A percentile compares a stretch with the other conserved stretches of the same genome.
phyloP scores from a whole-genome alignment of 2,797 vertebrate species.

The Rhynchonycteris naso region DNA sequence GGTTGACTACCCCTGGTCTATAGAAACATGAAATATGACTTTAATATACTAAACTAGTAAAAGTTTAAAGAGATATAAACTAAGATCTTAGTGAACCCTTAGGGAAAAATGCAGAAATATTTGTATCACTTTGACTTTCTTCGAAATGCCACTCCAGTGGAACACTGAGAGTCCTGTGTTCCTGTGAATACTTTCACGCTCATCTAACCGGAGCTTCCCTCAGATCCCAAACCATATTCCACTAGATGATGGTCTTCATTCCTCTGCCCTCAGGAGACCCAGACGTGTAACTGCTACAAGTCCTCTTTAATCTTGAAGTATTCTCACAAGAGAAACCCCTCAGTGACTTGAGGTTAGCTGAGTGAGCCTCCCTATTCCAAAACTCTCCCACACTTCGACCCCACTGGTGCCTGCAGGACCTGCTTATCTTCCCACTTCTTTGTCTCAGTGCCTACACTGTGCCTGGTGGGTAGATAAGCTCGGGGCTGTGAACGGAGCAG shows the following conservation, averaged over 20 bases:
- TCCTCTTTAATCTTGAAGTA: not conserved
- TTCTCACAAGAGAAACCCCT: not conserved
- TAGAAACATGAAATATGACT: not conserved
- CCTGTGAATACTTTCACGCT: not conserved
- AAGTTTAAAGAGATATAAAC: not conserved
- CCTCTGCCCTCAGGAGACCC: not conserved
- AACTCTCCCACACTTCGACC: not conserved
- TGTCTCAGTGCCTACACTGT: not conserved
- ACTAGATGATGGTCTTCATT: not conserved
- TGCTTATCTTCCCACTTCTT: slow-evolving; percentile 20
- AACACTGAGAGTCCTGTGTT: not conserved
- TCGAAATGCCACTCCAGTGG: not conserved
- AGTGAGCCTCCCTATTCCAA: not conserved
- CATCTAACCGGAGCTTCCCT: not conserved
- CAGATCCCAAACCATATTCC: not conserved
- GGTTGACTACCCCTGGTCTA: too few relatives aligned
- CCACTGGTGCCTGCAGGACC: not conserved
- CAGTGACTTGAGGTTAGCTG: not conserved
- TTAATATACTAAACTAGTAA: not conserved
- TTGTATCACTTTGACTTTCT: slow-evolving; percentile 2
- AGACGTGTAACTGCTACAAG: not conserved
- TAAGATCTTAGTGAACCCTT: slow-evolving; percentile 32
- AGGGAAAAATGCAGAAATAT: slow-evolving; percentile 35
- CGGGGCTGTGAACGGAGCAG: not conserved
- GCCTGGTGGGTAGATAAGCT: not conserved